phyloP scores from a whole-genome alignment of 1,140 invertebrate species.

The Vollenhovia emeryi region DNA sequence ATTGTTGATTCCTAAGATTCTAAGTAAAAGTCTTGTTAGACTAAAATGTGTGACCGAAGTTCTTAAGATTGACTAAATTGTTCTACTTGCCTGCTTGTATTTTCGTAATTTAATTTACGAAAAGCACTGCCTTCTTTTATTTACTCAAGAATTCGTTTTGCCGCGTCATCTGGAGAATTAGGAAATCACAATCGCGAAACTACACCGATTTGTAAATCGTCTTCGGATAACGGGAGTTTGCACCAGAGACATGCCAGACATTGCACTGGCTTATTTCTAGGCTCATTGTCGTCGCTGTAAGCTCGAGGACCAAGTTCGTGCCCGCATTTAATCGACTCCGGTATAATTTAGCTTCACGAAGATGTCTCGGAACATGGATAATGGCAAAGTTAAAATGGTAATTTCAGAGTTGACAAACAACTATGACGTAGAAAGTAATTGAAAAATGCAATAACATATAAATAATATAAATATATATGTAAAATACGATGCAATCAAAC shows the following conservation, averaged over 20 bases:
- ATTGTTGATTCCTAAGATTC: neutral
- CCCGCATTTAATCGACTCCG: conserved; percentile 6
- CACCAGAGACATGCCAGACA: neutral
- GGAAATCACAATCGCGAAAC: neutral
- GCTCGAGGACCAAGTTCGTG: conserved; percentile 17
- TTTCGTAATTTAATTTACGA: neutral
- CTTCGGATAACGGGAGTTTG: neutral
- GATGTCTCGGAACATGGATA: neutral
- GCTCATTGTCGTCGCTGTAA: conserved; percentile 11
- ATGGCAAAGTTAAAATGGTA: neutral
- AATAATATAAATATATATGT: neutral
- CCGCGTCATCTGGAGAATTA: neutral
- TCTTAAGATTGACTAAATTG: neutral
- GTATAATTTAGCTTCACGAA: conserved; percentile 19
- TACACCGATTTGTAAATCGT: neutral
- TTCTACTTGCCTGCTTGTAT: too few species aligned
- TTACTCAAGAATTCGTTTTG: neutral
- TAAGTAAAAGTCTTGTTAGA: neutral
- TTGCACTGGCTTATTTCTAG: conserved; percentile 19
- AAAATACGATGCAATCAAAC: neutral
- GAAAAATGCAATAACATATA: neutral
- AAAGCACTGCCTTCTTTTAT: neutral
- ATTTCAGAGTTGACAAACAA: neutral
- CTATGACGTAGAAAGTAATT: neutral
- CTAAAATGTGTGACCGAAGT: neutral